phyloP scores from a whole-genome alignment of 2,888 invertebrate species.

The Smittia sp. region DNA sequence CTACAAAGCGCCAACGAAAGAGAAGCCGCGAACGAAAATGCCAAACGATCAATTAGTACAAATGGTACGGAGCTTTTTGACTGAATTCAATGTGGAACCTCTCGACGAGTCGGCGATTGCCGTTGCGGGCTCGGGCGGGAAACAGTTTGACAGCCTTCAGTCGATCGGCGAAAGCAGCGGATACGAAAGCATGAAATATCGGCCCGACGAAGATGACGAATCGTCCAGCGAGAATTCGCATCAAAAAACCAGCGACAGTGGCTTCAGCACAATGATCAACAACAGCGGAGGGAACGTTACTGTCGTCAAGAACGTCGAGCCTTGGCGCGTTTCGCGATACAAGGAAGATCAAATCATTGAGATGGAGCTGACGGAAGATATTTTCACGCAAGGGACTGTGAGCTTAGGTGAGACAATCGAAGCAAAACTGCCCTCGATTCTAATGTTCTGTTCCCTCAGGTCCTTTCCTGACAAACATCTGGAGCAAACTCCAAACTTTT shows the following conservation, averaged over 20 bases:
- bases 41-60: slow-evolving; percentile 48
- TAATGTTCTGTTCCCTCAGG: slow-evolving; percentile 54
- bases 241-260: slow-evolving; percentile 35
- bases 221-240: slow-evolving; percentile 46
- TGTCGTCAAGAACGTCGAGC: slow-evolving; percentile 45
- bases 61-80: slow-evolving; percentile 51
- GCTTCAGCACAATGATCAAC: slow-evolving; percentile 47
- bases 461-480: slow-evolving; percentile 76
- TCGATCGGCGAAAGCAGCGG: slow-evolving; percentile 71
- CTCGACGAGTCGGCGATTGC: neutral
- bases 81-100: slow-evolving; percentile 46
- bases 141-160: slow-evolving; percentile 59
- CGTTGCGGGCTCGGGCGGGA: slow-evolving; percentile 43
- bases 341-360: slow-evolving; percentile 50
- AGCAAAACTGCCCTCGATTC: neutral
- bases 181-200: slow-evolving; percentile 69
- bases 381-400: slow-evolving; percentile 54
- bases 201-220: slow-evolving; percentile 58
- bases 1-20: slow-evolving; percentile 51
- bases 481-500: slow-evolving; percentile 79
- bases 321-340: slow-evolving; percentile 50
- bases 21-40: slow-evolving; percentile 43
- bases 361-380: slow-evolving; percentile 53
- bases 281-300: slow-evolving; percentile 42
- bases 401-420: slow-evolving; percentile 50